A percentile compares a stretch with the other conserved stretches of the same genome.
Conservation (phyloP, 1,140 invertebrate species). For the Campoletis sonorensis region DNA sequence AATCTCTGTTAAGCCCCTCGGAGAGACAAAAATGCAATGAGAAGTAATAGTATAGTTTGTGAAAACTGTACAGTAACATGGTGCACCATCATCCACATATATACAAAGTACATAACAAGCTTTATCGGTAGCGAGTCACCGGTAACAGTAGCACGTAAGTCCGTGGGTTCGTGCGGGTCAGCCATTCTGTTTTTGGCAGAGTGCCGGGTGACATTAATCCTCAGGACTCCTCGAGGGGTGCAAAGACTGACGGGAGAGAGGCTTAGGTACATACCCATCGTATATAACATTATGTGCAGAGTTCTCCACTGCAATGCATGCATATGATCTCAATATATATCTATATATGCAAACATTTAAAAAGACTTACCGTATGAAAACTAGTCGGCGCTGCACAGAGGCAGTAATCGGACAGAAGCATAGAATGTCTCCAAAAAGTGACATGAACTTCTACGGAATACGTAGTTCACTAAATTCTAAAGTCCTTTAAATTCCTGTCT, state of each 20-base stretch:
- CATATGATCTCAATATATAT: no score
- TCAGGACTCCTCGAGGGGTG: constrained; percentile 46
- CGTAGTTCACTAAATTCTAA: no score
- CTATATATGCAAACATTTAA: no score
- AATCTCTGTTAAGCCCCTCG: neutral
- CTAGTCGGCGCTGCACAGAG: no score
- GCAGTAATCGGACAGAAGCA: no score
- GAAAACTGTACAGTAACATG: neutral
- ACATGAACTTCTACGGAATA: no score
- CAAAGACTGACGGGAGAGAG: constrained; percentile 36
- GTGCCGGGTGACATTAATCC: constrained; percentile 69
- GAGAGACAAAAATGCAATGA: neutral
- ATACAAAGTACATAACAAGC: constrained; percentile 20
- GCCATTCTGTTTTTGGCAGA: constrained; percentile 67
- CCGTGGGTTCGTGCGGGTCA: constrained; percentile 55
- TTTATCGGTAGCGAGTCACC: constrained; percentile 42
- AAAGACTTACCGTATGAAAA: no score
- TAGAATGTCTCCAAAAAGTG: no score
- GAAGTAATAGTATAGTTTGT: neutral
- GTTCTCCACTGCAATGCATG: no score
- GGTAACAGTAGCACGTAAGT: constrained; percentile 45
- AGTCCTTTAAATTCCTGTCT: no score
- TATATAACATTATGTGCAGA: constrained; percentile 17
- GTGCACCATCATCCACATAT: neutral
- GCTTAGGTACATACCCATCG: neutral